phyloP scores from a whole-genome alignment of 2,113 vertebrate genomes.

The Brachypteracias leptosomus region DNA sequence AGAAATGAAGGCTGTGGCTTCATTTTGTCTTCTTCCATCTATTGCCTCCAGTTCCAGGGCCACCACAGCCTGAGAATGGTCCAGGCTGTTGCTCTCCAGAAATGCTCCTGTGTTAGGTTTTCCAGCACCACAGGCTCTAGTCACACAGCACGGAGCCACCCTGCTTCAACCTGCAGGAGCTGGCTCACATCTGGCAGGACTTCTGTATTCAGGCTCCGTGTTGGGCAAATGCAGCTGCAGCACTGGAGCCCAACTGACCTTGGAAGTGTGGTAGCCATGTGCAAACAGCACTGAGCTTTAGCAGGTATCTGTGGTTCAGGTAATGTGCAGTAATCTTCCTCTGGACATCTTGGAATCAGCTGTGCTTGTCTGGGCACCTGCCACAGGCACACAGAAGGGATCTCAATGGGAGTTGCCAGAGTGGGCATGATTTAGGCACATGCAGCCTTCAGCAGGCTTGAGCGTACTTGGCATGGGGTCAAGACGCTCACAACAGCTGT shows the following conservation, averaged over 20 bases:
- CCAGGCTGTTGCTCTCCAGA: background rate
- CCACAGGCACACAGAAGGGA: background rate
- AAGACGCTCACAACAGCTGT: slow-evolving; percentile 44
- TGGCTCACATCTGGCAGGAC: background rate
- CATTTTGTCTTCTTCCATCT: background rate
- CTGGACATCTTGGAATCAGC: background rate
- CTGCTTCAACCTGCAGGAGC: background rate
- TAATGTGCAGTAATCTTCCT: background rate
- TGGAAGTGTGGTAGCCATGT: background rate
- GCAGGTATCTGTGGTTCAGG: background rate
- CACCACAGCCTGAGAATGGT: background rate
- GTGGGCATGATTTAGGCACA: background rate
- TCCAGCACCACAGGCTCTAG: background rate
- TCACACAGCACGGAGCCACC: background rate
- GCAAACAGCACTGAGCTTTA: background rate
- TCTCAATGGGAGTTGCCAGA: background rate
- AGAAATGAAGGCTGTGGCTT: background rate
- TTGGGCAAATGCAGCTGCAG: background rate
- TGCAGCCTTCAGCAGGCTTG: background rate
- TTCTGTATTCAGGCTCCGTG: background rate
- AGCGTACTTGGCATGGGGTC: background rate
- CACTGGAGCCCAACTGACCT: fast-evolving
- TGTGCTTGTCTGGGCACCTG: background rate
- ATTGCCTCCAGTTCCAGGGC: background rate
- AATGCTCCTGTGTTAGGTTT: background rate